Conservation (phyloP, 2,888 invertebrate species). For the Seira musarum region DNA sequence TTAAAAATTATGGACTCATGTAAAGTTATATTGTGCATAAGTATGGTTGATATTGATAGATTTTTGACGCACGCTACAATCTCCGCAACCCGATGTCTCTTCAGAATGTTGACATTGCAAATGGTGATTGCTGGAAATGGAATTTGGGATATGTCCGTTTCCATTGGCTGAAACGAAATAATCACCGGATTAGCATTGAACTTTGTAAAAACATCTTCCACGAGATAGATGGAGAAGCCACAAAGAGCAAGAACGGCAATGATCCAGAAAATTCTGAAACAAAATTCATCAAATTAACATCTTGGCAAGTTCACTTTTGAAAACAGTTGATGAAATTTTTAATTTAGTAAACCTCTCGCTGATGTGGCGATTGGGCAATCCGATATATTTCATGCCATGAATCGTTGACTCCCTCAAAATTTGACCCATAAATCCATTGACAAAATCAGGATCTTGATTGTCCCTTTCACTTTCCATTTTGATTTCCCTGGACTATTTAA, state of each 20-base stretch:
- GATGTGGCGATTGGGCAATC: constrained; percentile 45
- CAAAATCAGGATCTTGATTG: not conserved
- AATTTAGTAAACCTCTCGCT: constrained; percentile 46
- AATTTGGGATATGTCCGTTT: constrained; percentile 73
- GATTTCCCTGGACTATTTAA: too few relatives aligned
- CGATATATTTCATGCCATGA: constrained; percentile 61
- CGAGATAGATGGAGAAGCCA: constrained; percentile 55
- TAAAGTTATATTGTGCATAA: too few relatives aligned
- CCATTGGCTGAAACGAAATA: constrained; percentile 83
- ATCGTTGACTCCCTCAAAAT: constrained; percentile 35
- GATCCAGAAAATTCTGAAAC: constrained; percentile 32
- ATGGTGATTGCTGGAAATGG: not conserved
- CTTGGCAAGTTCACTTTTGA: too few relatives aligned
- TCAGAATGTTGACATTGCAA: constrained; percentile 1
- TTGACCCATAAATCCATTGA: not conserved
- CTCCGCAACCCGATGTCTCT: constrained; percentile 10
- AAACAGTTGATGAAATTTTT: not conserved
- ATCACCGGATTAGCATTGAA: constrained; percentile 84
- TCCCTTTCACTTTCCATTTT: too few relatives aligned
- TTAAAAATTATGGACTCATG: not conserved
- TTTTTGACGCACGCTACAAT: constrained; percentile 36
- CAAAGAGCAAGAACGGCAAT: constrained; percentile 56
- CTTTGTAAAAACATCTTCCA: constrained; percentile 72
- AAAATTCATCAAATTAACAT: too few relatives aligned
- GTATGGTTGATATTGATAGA: not conserved